Percentiles rank a stretch among this genome's conserved stretches.
phyloP scores from a whole-genome alignment of 2,888 invertebrate species.

The Encarsia formosa region DNA sequence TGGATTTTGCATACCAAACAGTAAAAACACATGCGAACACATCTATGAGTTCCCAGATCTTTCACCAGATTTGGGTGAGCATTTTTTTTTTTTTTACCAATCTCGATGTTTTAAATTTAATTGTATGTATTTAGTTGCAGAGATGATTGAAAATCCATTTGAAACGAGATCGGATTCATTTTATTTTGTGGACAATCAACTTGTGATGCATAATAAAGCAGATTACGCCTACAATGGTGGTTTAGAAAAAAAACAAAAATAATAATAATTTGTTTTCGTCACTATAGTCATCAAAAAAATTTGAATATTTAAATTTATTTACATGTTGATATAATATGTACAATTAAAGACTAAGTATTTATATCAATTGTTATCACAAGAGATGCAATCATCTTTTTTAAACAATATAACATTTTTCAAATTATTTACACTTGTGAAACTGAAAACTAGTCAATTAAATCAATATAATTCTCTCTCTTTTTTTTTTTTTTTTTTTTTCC shows the following conservation, averaged over 20 bases:
- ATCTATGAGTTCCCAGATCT: conserved; percentile 97
- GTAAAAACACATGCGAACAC: conserved; percentile 96
- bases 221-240: conserved; percentile 96
- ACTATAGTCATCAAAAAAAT: neutral
- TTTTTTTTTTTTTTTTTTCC: neutral
- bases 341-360: conserved; percentile 20
- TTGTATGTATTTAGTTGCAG: conserved; percentile 78
- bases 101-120: no score
- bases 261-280: neutral
- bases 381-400: conserved; percentile 15
- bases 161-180: conserved; percentile 98
- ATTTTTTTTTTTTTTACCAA: no score
- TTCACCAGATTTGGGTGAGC: conserved; percentile 76
- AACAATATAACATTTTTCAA: conserved; percentile 19
- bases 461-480: no score
- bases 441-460: no score
- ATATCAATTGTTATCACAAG: conserved; percentile 20
- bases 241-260: conserved; percentile 55
- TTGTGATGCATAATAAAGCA: conserved; percentile 99
- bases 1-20: conserved; percentile 98
- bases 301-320: conserved; percentile 23
- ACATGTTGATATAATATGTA: conserved; percentile 27
- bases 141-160: conserved; percentile 95
- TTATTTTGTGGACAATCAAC: conserved; percentile 94
- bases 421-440: conserved; percentile 25